A percentile compares a stretch with the other conserved stretches of the same genome.
Evolutionary conservation across 1,140 invertebrate genomes (phyloP).

Genomic region (Homalodisca vitripennis): DNA sequence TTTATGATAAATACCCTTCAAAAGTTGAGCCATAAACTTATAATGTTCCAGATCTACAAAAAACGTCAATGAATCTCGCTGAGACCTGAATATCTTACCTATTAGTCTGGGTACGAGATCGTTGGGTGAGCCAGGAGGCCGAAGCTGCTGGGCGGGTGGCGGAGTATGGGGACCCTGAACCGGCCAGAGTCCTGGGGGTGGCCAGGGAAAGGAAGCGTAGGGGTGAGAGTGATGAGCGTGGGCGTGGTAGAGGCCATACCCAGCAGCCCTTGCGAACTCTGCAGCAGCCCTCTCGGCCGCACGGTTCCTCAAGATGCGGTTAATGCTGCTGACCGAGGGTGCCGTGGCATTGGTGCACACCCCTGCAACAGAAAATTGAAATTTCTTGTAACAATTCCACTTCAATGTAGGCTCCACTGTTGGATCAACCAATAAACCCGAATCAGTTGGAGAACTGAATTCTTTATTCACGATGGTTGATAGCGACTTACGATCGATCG

Average conservation of each 20-base stretch:
- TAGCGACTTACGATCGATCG: too few relatives aligned
- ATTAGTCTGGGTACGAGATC: conserved; percentile 27
- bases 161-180: conserved; percentile 40
- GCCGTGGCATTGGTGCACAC: conserved; percentile 90
- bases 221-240: conserved; percentile 56
- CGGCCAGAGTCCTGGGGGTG: conserved; percentile 54
- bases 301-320: conserved; percentile 85
- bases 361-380: conserved; percentile 52
- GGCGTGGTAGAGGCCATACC: conserved; percentile 76
- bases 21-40: too few relatives aligned
- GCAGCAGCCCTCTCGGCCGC: conserved; percentile 91
- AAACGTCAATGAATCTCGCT: too few relatives aligned
- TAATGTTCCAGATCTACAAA: too few relatives aligned
- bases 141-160: conserved; percentile 40
- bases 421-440: too few relatives aligned
- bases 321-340: conserved; percentile 91
- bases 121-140: conserved; percentile 51
- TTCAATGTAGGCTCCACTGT: too few relatives aligned
- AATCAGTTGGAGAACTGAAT: too few relatives aligned
- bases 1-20: too few relatives aligned
- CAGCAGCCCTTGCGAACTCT: conserved; percentile 87
- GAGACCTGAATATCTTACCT: conserved; percentile 23
- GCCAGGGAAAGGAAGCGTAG: conserved; percentile 35
- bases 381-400: too few relatives aligned
- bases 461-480: too few relatives aligned